A percentile compares a stretch with the other conserved stretches of the same genome.
These are phyloP conservation scores for Pagetopsis macropterus DNA, from an alignment of 2,797 vertebrate genomes.

Conservation along the genomic window DNA sequence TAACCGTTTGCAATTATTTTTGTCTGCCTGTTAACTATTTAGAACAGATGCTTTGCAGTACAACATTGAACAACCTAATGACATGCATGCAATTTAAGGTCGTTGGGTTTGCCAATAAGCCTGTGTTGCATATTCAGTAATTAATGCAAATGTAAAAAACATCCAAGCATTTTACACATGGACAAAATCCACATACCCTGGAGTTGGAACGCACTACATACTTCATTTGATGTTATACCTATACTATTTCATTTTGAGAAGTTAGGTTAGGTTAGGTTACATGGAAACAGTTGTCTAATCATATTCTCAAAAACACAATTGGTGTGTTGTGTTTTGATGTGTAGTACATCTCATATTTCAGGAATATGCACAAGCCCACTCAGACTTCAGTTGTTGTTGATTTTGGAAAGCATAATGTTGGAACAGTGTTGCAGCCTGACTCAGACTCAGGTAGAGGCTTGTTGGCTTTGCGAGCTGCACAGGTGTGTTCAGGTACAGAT, in stretches of 20 bases:
- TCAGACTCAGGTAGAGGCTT: slow-evolving; percentile 53
- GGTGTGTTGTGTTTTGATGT: background rate
- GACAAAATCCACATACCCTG: background rate
- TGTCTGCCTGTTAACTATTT: no score
- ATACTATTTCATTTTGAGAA: background rate
- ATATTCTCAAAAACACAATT: background rate
- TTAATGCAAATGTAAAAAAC: no score
- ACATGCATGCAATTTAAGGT: no score
- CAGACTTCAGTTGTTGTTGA: background rate
- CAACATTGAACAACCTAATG: no score
- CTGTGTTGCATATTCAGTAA: background rate
- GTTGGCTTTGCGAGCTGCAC: slow-evolving; percentile 21
- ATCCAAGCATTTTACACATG: no score
- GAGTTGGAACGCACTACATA: no score
- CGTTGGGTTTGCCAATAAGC: no score
- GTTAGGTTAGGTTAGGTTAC: background rate
- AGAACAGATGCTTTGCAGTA: no score
- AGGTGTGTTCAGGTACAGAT: slow-evolving; percentile 34
- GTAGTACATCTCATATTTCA: background rate
- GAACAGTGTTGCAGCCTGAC: slow-evolving; percentile 11
- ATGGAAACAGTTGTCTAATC: background rate
- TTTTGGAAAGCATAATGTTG: slow-evolving; percentile 24
- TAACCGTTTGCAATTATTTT: no score
- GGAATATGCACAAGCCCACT: slow-evolving; percentile 9
- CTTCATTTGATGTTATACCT: no score